phyloP scores from a whole-genome alignment of 2,888 invertebrate species.

The Ophion obscuratus region DNA sequence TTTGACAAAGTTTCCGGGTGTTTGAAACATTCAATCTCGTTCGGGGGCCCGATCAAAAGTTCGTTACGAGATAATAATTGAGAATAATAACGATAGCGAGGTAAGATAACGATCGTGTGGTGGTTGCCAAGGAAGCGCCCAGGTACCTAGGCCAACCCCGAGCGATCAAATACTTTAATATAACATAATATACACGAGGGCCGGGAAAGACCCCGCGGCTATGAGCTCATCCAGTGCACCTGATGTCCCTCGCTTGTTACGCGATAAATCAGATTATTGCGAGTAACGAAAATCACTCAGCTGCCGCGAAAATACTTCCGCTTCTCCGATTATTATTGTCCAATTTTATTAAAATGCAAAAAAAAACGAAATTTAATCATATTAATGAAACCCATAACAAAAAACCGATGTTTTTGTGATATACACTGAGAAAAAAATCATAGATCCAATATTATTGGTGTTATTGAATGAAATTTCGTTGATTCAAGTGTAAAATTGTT shows the following conservation, averaged over 20 bases:
- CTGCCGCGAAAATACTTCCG: not conserved
- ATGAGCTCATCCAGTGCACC: conserved; percentile 26
- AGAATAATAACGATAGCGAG: conserved; percentile 34
- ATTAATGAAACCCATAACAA: not conserved
- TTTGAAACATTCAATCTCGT: conserved; percentile 16
- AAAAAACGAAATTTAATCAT: not conserved
- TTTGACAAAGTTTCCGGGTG: conserved; percentile 4
- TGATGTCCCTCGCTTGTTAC: conserved; percentile 6
- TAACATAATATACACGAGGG: conserved; percentile 5
- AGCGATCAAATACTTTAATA: conserved; percentile 22
- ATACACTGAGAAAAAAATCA: no score
- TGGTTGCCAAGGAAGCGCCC: conserved; percentile 33
- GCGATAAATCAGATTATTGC: conserved; percentile 12
- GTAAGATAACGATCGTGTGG: conserved; percentile 36
- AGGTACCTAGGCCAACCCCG: conserved; percentile 4
- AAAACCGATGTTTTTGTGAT: no score
- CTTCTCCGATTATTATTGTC: not conserved
- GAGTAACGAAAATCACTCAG: conserved; percentile 4
- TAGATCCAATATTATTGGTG: no score
- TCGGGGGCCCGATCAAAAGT: conserved; percentile 24
- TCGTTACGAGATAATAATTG: conserved; percentile 45
- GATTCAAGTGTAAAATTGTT: no score
- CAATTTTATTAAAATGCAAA: not conserved
- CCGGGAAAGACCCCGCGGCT: not conserved
- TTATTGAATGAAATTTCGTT: no score